Evolutionary conservation across 2,888 invertebrate genomes (phyloP).

Genomic region (Tetramorium bicarinatum): DNA sequence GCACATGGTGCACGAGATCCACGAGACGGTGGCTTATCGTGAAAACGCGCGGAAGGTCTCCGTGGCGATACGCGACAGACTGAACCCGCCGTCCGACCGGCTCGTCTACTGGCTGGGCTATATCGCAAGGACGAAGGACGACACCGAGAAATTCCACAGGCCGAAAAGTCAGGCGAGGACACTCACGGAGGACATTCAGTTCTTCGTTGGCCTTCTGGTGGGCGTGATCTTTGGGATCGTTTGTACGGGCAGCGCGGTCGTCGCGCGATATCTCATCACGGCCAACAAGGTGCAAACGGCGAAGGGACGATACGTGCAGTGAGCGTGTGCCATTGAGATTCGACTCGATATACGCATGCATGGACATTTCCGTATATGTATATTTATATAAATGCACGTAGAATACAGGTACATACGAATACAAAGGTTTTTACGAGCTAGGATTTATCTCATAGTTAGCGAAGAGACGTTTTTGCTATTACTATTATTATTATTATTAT

Average conservation of each 20-base stretch:
- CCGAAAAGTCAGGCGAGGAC: constrained; percentile 75
- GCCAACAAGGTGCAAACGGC: constrained; percentile 60
- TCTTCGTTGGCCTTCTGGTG: constrained; percentile 79
- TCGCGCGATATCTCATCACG: constrained; percentile 57
- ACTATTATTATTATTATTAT: constrained; percentile 34
- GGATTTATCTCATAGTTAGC: constrained; percentile 81
- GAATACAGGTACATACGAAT: constrained; percentile 84
- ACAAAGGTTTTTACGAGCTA: constrained; percentile 84
- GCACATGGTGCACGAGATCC: constrained; percentile 74
- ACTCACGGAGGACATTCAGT: constrained; percentile 78
- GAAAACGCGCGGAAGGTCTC: constrained; percentile 81
- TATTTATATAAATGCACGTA: constrained; percentile 85
- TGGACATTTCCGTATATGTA: constrained; percentile 81
- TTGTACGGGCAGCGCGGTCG: constrained; percentile 43
- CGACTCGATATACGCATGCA: constrained; percentile 37
- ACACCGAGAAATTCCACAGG: constrained; percentile 74
- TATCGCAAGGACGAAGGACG: constrained; percentile 79
- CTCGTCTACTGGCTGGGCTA: constrained; percentile 82
- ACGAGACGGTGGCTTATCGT: constrained; percentile 78
- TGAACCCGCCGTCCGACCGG: constrained; percentile 82
- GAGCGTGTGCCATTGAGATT: not conserved
- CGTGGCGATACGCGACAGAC: constrained; percentile 81
- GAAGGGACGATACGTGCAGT: constrained; percentile 71
- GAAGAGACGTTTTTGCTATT: constrained; percentile 77
- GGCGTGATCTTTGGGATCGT: constrained; percentile 75